phyloP scores from a whole-genome alignment of 2,888 invertebrate species.

The Drosophila fungiperda region DNA sequence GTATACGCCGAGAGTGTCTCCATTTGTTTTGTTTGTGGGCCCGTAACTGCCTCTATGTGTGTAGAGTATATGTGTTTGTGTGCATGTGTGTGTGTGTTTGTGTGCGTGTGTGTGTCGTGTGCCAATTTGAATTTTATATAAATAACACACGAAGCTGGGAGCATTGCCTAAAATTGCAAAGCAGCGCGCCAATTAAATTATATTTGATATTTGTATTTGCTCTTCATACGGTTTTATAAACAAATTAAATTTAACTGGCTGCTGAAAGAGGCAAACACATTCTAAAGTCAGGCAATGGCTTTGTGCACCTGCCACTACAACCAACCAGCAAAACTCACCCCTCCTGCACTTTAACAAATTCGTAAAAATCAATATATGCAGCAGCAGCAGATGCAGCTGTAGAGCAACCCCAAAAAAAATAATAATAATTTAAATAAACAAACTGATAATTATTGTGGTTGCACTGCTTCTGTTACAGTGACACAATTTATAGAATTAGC shows the following conservation, averaged over 20 bases:
- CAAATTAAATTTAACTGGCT: conserved; percentile 4
- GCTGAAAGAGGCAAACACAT: conserved; percentile 2
- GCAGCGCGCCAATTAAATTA: conserved; percentile 28
- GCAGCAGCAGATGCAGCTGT: conserved; percentile 18
- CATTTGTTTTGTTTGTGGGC: conserved; percentile 64
- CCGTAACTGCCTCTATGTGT: conserved; percentile 27
- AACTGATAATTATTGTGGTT: conserved; percentile 7
- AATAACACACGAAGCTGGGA: conserved; percentile 48
- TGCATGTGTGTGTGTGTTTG: conserved; percentile 8
- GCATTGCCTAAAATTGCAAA: conserved; percentile 38
- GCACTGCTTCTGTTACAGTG: conserved; percentile 35
- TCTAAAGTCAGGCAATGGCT: conserved; percentile 7
- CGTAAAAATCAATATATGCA: conserved; percentile 67
- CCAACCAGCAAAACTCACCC: conserved; percentile 29
- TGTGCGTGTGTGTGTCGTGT: conserved; percentile 26
- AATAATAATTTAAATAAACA: conserved; percentile 9
- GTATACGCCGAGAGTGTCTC: conserved; percentile 67
- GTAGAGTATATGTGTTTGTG: conserved; percentile 4
- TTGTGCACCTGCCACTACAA: conserved; percentile 34
- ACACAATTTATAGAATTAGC: conserved; percentile 38
- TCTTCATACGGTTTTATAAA: conserved; percentile 6
- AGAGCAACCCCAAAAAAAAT: conserved; percentile 4
- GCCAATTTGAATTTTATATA: conserved; percentile 47
- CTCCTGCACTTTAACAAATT: conserved; percentile 4
- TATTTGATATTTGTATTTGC: conserved; percentile 22